These are phyloP conservation scores for Dromaius novaehollandiae DNA, from an alignment of 2,113 vertebrate genomes.

Conservation along the genomic window DNA sequence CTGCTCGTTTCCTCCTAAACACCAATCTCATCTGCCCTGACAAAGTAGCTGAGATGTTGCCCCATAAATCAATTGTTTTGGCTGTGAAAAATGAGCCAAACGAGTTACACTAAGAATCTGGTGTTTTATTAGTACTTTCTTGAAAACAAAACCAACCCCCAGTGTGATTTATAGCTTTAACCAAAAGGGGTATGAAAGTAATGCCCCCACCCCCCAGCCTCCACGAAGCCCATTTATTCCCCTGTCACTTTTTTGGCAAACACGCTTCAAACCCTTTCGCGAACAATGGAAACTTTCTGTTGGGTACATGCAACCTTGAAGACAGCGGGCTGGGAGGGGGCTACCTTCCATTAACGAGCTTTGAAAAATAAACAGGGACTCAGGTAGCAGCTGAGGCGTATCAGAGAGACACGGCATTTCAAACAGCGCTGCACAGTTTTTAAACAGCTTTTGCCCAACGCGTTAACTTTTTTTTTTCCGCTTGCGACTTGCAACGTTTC, in stretches of 20 bases:
- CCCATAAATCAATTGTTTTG: constrained; percentile 66
- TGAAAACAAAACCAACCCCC: constrained; percentile 63
- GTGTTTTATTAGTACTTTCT: constrained; percentile 66
- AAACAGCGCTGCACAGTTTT: not conserved
- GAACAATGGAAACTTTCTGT: constrained; percentile 72
- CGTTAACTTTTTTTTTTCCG: not conserved
- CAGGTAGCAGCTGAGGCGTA: constrained; percentile 59
- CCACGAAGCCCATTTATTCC: constrained; percentile 59
- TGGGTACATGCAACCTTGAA: constrained; percentile 31
- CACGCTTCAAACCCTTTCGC: constrained; percentile 36
- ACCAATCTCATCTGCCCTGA: constrained; percentile 19
- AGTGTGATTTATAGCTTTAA: constrained; percentile 69
- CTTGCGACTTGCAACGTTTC: not conserved
- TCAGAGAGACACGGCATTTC: constrained; percentile 16
- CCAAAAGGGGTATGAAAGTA: constrained; percentile 63
- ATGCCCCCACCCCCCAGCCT: constrained; percentile 45
- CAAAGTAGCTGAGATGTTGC: not conserved
- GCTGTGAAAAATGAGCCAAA: constrained; percentile 69
- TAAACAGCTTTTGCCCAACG: not conserved
- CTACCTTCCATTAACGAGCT: constrained; percentile 47
- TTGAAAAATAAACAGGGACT: constrained; percentile 67
- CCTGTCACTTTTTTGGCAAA: constrained; percentile 70
- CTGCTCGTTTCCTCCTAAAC: not conserved
- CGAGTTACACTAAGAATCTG: constrained; percentile 67
- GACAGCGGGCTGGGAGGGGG: constrained; percentile 6